Conservation (phyloP, 2,113 vertebrate genomes). For the Irena cyanogastra region DNA sequence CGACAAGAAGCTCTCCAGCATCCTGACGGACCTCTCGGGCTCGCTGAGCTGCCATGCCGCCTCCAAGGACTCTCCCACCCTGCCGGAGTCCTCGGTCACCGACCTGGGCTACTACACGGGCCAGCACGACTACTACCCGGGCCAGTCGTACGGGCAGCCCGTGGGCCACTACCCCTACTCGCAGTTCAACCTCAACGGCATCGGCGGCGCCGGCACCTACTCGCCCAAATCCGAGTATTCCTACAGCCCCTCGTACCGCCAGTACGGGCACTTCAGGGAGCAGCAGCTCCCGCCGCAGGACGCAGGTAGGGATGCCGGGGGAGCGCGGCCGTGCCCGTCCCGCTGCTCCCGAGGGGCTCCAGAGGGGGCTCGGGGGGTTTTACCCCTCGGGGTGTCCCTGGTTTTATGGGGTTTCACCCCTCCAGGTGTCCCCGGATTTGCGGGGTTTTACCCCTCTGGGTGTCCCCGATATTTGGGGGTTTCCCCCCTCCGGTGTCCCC, state of each 20-base stretch:
- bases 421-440: no score
- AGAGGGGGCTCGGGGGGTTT: accelerated
- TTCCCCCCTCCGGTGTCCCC: not conserved
- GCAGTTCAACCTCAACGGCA: slow-evolving; percentile 90
- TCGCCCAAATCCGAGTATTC: slow-evolving; percentile 91
- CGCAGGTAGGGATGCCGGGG: slow-evolving; percentile 77
- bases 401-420: not conserved
- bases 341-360: accelerated
- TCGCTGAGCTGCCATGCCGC: slow-evolving; percentile 92
- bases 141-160: slow-evolving; percentile 90
- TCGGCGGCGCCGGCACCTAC: slow-evolving; percentile 83
- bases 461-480: not conserved
- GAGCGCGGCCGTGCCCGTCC: accelerated
- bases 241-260: slow-evolving; percentile 88
- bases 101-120: slow-evolving; percentile 94
- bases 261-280: slow-evolving; percentile 91
- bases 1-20: slow-evolving; percentile 92
- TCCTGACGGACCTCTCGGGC: slow-evolving; percentile 92
- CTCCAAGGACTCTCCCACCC: slow-evolving; percentile 95
- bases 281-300: slow-evolving; percentile 86
- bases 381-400: accelerated
- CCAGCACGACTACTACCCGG: slow-evolving; percentile 94
- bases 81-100: slow-evolving; percentile 93
- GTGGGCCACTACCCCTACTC: slow-evolving; percentile 87
- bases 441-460: accelerated